Base-by-base conservation (phyloP, 2,113 vertebrate species). In the Scatophagus argus region DNA sequence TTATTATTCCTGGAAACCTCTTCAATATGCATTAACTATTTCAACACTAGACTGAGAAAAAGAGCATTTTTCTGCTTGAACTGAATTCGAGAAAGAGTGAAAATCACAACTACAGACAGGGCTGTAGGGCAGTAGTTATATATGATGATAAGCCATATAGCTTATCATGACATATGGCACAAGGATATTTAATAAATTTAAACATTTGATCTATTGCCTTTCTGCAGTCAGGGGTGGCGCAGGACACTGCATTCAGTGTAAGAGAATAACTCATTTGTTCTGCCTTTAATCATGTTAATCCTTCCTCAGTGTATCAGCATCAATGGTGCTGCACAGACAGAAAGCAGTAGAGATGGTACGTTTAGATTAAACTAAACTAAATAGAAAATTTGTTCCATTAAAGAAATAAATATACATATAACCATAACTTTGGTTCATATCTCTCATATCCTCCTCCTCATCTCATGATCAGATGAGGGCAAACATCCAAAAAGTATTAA, bases 261-360 rank as follows among this genome's bases (percentile, higher is more conserved):
- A 73, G 39, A 68, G 32, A 68, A 71, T 78, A 39, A 84, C 8
- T 88, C 63, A 86, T 86, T 85, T 81, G 21, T 47, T 41, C 54
- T 55, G 60, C 56, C n/a, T 63, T 80, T 64, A 78, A 72, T 83
- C 81, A 66, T 31, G 3, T 78, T 63, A 83, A 70, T 71, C 62
- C 51, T 25, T 79, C 44, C 46, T 69, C 34, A 19, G 60, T 69
- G 61, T 27, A 44, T 46, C 54, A 65, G 47, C 29, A 54, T n/a
- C n/a, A 46, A 58, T 23, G 54, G 41, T 67, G 36, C 66, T 27
- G 38, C 63, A 60, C 9, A 81, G 41, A 62, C 54, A 81, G 36
- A 49, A 55, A n/a, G 32, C 16, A 31, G 59, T 54, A 60, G 46
- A 54, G n/a, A 52, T 43, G 9, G 52, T 14, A 23, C 55, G 32